These are phyloP conservation scores for Trissolcus brochymenae DNA, from an alignment of 2,888 invertebrate species.

Conservation along the genomic window DNA sequence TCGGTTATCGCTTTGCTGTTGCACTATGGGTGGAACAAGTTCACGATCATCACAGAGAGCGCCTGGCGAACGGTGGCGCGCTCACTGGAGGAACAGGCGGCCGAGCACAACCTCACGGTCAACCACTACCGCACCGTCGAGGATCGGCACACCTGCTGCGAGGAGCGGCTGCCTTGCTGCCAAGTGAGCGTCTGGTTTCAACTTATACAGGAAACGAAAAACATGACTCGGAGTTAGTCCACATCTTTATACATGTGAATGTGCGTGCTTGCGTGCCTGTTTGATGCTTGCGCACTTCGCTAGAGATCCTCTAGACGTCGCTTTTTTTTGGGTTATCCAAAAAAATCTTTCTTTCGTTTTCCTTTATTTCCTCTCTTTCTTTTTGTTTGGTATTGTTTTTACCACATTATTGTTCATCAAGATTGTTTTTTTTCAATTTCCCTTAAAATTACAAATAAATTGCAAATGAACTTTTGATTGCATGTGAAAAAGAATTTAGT, in stretches of 20 bases:
- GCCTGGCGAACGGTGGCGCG: constrained; percentile 89
- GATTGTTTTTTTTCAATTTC: too few relatives aligned
- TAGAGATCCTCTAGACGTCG: constrained; percentile 8
- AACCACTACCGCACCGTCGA: constrained; percentile 85
- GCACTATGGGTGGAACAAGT: constrained; percentile 96
- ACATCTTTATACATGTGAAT: constrained; percentile 56
- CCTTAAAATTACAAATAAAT: too few relatives aligned
- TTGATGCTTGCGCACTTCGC: constrained; percentile 33
- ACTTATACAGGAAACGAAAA: constrained; percentile 89
- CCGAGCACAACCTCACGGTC: constrained; percentile 87
- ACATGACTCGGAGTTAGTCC: constrained; percentile 87
- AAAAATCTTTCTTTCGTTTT: too few relatives aligned
- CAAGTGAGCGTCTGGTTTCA: constrained; percentile 89
- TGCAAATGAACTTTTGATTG: too few relatives aligned
- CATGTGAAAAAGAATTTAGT: too few relatives aligned
- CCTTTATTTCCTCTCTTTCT: neutral
- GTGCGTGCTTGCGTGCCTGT: constrained; percentile 55
- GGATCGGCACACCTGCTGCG: constrained; percentile 87
- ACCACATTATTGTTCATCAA: neutral
- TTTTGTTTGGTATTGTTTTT: neutral
- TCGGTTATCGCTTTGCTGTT: constrained; percentile 93
- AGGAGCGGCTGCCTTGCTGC: constrained; percentile 85
- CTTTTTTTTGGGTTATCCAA: constrained; percentile 7
- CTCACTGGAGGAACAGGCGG: constrained; percentile 87
- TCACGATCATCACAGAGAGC: constrained; percentile 91